Base-by-base conservation (phyloP, 1,140 invertebrate species). In the Hyposmocoma kahamanoa region DNA sequence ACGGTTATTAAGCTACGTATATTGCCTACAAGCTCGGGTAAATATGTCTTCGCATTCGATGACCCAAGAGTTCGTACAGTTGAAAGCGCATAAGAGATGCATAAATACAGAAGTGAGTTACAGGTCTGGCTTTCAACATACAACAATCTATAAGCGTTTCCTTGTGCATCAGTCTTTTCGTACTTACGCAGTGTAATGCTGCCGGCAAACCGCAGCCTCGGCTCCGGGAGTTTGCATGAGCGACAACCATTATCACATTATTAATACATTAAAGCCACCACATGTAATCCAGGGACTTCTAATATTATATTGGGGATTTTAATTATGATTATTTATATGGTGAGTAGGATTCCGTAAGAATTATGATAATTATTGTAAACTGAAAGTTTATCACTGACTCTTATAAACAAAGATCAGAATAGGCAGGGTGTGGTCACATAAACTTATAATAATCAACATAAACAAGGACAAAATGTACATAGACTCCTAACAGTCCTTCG, bases 211-310 rank as follows among this genome's bases (percentile, higher is more conserved):
- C 69, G 68, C 66, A 63, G 63, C 44, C 62, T 60, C 56, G 61
- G 62, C 76, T 76, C 76, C 78, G 60, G 69, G 47, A 57, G 81
- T 76, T 83, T 72, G 82, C 79, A 83, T 83, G 79, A 85, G 78
- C 71, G 77, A 83, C 77, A 85, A 85, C 79, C 78, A 84, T 83
- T 76, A 80, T 79, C 66, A 82, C 67, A 85, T 85, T 85, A 85
- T 83, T 83, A 82, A 65, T 71, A 74, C 68, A 72, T 62, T 74
- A 54, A 78, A 80, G 74, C 77, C 62, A 74, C 63, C 70, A 74
- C 67, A 78, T 55, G n/a, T n/a, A n/a, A n/a, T n/a, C n/a, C n/a
- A n/a, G n/a, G n/a, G n/a, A n/a, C n/a, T 41, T 24, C 28, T 30
- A 42, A n/a, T 34, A 34, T 46, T 32, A 30, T 15, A 49, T 28